Percentiles rank a stretch among this genome's conserved stretches.
phyloP scores from a whole-genome alignment of 2,888 invertebrate species.

The Dione vanillae region DNA sequence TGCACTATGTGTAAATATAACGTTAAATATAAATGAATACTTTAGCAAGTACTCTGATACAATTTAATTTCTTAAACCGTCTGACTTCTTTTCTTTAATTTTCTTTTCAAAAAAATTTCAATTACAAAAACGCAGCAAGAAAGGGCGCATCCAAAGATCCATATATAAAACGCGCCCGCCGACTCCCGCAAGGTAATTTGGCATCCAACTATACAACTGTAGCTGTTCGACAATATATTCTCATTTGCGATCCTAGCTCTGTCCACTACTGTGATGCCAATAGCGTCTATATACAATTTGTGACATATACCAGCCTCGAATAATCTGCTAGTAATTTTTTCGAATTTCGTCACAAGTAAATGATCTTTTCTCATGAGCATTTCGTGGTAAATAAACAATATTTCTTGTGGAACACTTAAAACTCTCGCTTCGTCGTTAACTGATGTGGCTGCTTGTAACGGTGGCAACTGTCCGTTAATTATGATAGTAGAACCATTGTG shows the following conservation, averaged over 20 bases:
- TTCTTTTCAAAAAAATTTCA: conserved; percentile 51
- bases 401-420: conserved; percentile 57
- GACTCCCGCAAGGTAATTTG: conserved; percentile 60
- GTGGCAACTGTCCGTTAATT: conserved; percentile 57
- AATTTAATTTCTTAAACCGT: not conserved
- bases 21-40: too few relatives aligned
- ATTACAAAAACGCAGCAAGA: conserved; percentile 58
- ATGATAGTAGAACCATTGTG: conserved; percentile 62
- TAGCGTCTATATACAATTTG: conserved; percentile 60
- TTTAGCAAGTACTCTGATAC: too few relatives aligned
- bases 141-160: conserved; percentile 61
- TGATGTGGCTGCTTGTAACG: conserved; percentile 60
- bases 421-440: conserved; percentile 65
- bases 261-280: conserved; percentile 61
- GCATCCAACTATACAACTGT: conserved; percentile 68
- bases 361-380: conserved; percentile 64
- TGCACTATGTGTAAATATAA: too few relatives aligned
- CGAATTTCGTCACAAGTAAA: conserved; percentile 53
- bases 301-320: conserved; percentile 69
- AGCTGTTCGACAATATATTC: conserved; percentile 62
- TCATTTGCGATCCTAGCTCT: conserved; percentile 57
- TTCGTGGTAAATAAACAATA: conserved; percentile 66
- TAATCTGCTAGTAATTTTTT: conserved; percentile 54
- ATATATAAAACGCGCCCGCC: conserved; percentile 63
- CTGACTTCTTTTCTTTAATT: not conserved